Evolutionary conservation across 2,797 vertebrate genomes (phyloP).

Genomic region (Sebastes taczanowskii): DNA sequence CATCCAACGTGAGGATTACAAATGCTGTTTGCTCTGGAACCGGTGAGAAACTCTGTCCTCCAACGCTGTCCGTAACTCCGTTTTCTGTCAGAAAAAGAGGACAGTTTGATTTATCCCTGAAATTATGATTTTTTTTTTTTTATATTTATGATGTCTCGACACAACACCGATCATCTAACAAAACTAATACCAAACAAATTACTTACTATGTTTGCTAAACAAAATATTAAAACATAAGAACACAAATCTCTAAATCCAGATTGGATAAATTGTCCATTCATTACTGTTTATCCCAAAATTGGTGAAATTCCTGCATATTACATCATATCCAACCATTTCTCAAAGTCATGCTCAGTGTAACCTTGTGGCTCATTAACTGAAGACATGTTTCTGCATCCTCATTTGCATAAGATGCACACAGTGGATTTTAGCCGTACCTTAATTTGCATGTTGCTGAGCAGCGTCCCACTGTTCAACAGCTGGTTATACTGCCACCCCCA

Average conservation of each 20-base stretch:
- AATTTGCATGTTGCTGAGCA: conserved; percentile 78
- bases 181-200: background rate
- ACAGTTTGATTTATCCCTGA: background rate
- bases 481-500: conserved; percentile 78
- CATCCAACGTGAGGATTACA: background rate
- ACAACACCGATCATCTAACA: background rate
- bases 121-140: background rate
- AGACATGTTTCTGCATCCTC: background rate
- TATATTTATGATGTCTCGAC: background rate
- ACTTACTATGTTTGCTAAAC: background rate
- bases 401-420: background rate
- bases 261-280: background rate
- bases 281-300: background rate
- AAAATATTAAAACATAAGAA: background rate
- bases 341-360: background rate
- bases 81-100: conserved; percentile 66
- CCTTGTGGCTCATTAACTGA: background rate
- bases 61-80: conserved; percentile 54
- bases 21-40: conserved; percentile 71
- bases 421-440: conserved; percentile 70
- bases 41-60: conserved; percentile 72
- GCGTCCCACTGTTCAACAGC: conserved; percentile 69
- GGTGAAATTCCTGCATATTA: background rate
- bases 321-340: background rate
- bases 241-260: background rate